phyloP scores from a whole-genome alignment of 1,140 invertebrate genomes.

The Drosophila ironensis region DNA sequence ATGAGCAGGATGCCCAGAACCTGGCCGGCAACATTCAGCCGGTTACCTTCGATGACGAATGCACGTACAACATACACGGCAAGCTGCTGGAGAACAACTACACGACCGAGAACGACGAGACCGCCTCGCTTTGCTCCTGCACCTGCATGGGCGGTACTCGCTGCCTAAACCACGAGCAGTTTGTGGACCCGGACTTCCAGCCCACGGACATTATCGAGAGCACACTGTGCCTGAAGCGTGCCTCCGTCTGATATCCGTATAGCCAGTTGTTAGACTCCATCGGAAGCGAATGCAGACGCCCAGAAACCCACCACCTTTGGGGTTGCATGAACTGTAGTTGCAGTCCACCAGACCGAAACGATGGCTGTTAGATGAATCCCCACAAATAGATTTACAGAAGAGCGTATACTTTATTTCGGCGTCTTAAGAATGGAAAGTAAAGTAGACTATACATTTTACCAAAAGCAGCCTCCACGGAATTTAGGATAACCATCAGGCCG shows the following conservation, averaged over 20 bases:
- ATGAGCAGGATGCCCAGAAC: conserved; percentile 90
- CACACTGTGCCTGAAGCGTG: conserved; percentile 72
- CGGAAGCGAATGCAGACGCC: too few species aligned
- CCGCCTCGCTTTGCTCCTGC: conserved; percentile 77
- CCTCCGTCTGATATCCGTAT: conserved; percentile 71
- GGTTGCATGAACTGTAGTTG: too few species aligned
- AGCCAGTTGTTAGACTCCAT: conserved; percentile 12
- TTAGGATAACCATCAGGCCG: too few species aligned
- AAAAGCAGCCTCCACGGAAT: too few species aligned
- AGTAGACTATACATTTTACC: too few species aligned
- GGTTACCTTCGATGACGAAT: conserved; percentile 68
- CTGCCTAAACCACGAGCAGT: conserved; percentile 82
- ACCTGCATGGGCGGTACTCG: conserved; percentile 78
- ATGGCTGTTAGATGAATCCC: too few species aligned
- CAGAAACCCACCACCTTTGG: too few species aligned
- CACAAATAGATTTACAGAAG: too few species aligned
- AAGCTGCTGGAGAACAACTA: conserved; percentile 73
- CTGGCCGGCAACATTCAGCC: conserved; percentile 55
- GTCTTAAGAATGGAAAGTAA: too few species aligned
- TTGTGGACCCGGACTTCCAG: conserved; percentile 83
- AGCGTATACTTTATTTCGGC: too few species aligned
- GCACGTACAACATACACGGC: conserved; percentile 71
- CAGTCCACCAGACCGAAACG: too few species aligned
- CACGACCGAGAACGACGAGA: conserved; percentile 74
- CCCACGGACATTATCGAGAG: conserved; percentile 81